Percentiles rank a stretch among this genome's conserved stretches.
Evolutionary conservation across 1,140 invertebrate genomes (phyloP).

Genomic region (Bombus vancouverensis): DNA sequence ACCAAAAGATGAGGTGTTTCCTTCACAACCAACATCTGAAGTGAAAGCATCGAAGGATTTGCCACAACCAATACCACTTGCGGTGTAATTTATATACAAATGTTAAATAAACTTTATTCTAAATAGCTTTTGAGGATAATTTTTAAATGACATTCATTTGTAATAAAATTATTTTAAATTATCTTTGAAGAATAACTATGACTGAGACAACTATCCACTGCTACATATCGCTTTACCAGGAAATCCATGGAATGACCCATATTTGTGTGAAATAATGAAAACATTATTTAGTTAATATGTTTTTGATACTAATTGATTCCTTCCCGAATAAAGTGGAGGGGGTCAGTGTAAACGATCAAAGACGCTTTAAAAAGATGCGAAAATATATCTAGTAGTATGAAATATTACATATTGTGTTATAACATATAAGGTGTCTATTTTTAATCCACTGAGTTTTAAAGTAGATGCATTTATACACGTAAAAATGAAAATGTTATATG

Average conservation of each 20-base stretch:
- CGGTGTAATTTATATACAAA: constrained; percentile 62
- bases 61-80: constrained; percentile 65
- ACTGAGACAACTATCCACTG: background rate
- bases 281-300: background rate
- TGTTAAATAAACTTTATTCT: constrained; percentile 40
- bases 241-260: constrained; percentile 3
- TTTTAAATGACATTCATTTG: constrained; percentile 29
- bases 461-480: background rate
- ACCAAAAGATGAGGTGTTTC: constrained; percentile 93
- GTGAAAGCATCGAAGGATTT: constrained; percentile 83
- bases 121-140: background rate
- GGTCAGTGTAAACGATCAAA: background rate
- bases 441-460: background rate
- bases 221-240: background rate
- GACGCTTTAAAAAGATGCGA: background rate
- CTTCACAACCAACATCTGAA: constrained; percentile 85
- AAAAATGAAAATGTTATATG: background rate
- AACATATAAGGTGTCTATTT: background rate
- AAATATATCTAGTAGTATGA: background rate
- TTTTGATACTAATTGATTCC: background rate
- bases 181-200: background rate
- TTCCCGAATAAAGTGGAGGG: background rate
- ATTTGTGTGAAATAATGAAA: constrained; percentile 14
- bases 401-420: background rate
- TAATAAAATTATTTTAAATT: constrained; percentile 14